Base-by-base conservation (phyloP, 2,797 vertebrate genomes). In the Lacerta agilis region DNA sequence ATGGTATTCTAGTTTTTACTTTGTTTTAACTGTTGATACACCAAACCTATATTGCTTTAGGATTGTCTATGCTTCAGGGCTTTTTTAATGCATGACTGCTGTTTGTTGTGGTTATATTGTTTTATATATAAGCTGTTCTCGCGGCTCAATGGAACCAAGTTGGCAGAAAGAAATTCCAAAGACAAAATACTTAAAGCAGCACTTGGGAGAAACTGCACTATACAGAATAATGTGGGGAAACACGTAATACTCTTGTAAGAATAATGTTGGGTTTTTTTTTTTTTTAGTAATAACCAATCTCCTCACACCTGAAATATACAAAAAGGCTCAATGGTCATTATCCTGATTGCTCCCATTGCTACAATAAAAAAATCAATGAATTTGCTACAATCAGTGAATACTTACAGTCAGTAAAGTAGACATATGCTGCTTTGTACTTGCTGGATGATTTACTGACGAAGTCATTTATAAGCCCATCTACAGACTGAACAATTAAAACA, bases 401-500 rank as follows among this genome's bases (percentile, higher is more conserved):
- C 98, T 98, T 97, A 99, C 99, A 98, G 96, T 99, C 99, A 81
- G 98, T 99, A 95, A 99, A 99, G 97, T 99, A 99, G 91, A 99
- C 95, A 36, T 99, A 99, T 0, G 98, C 98, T 89, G 98, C 96
- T 97, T 98, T 99, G 91, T 99, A 99, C 94, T 97, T 99, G 93
- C 97, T 96, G 67, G 96, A 96, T 66, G 96, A 97, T 96, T 98
- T 99, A 90, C 55, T 82, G 87, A 97, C 97, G 96, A 99, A 99
- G 96, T 99, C 99, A 61, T 94, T 96, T 90, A 99, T 97, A 76
- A 99, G 97, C 82, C 97, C 98, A 38, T 99, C 98, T 94, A 99
- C 96, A 96, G 98, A 98, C 98, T 99, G 94, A 91, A 3, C 55
- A 55, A 94, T 89, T 85, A 43, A 93, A 69, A 92, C 64, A 82